phyloP scores from a whole-genome alignment of 2,888 invertebrate genomes.

The Syritta pipiens region DNA sequence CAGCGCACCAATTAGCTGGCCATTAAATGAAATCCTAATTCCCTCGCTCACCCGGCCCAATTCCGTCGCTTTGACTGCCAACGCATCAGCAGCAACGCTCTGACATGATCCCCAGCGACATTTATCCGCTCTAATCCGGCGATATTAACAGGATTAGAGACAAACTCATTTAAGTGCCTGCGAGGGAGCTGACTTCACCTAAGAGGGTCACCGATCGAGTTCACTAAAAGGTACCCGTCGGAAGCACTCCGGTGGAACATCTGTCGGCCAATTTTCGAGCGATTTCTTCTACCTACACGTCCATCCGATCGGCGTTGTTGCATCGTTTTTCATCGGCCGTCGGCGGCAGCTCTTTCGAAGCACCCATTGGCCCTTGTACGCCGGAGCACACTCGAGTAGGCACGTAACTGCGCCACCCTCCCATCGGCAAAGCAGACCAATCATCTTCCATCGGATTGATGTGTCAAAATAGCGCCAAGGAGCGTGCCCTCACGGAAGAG shows the following conservation, averaged over 20 bases:
- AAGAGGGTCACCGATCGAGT: constrained; percentile 63
- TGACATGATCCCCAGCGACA: constrained; percentile 58
- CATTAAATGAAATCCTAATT: too few relatives aligned
- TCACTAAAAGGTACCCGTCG: constrained; percentile 61
- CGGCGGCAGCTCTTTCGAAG: constrained; percentile 35
- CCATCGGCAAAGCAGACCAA: constrained; percentile 46
- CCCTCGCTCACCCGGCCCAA: too few relatives aligned
- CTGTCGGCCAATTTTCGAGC: constrained; percentile 40
- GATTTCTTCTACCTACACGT: constrained; percentile 25
- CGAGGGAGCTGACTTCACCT: constrained; percentile 59
- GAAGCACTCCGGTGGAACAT: constrained; percentile 38
- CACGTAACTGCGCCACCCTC: constrained; percentile 38
- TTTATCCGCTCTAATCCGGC: constrained; percentile 64
- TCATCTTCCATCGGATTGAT: constrained; percentile 61
- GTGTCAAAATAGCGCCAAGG: constrained; percentile 68
- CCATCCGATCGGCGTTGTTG: too few relatives aligned
- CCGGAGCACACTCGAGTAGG: constrained; percentile 38
- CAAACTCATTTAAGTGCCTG: constrained; percentile 63
- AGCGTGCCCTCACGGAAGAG: constrained; percentile 62
- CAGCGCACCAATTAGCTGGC: too few relatives aligned
- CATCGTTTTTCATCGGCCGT: too few relatives aligned
- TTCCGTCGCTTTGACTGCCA: too few relatives aligned
- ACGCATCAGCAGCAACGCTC: too few relatives aligned
- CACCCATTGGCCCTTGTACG: constrained; percentile 51
- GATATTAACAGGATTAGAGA: constrained; percentile 66